These are phyloP conservation scores for Perizoma flavofasciatum DNA, from an alignment of 2,888 invertebrate species.

Conservation along the genomic window DNA sequence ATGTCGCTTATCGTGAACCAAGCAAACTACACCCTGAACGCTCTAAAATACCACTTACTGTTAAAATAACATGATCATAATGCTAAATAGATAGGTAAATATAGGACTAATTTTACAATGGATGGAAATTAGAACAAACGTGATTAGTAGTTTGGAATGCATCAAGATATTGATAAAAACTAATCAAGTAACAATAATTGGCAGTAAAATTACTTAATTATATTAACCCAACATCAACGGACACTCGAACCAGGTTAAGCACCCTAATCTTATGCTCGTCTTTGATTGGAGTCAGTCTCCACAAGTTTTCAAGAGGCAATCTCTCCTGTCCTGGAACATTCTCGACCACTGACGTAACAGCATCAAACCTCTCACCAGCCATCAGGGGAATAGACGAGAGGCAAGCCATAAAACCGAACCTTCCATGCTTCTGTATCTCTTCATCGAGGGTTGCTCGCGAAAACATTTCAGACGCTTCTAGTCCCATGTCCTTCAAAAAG, in stretches of 20 bases:
- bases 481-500: conserved; percentile 55
- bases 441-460: conserved; percentile 46
- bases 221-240: conserved; percentile 56
- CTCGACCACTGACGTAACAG: conserved; percentile 40
- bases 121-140: too few relatives aligned
- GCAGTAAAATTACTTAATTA: conserved; percentile 37
- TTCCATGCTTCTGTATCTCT: conserved; percentile 56
- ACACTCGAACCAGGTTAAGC: conserved; percentile 52
- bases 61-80: background rate
- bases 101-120: too few relatives aligned
- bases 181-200: background rate
- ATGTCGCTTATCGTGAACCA: too few relatives aligned
- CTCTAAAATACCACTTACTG: background rate
- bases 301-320: conserved; percentile 56
- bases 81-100: too few relatives aligned
- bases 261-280: conserved; percentile 49
- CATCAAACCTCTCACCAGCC: conserved; percentile 51
- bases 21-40: too few relatives aligned
- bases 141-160: too few relatives aligned
- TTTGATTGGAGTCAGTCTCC: conserved; percentile 53
- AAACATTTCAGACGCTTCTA: conserved; percentile 47
- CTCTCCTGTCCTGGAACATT: conserved; percentile 44
- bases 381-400: conserved; percentile 54
- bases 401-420: conserved; percentile 50
- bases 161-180: too few relatives aligned